Conservation (phyloP, 30 jellyfish, hydroid and myxozoan species). For the Morbakka virulenta region DNA sequence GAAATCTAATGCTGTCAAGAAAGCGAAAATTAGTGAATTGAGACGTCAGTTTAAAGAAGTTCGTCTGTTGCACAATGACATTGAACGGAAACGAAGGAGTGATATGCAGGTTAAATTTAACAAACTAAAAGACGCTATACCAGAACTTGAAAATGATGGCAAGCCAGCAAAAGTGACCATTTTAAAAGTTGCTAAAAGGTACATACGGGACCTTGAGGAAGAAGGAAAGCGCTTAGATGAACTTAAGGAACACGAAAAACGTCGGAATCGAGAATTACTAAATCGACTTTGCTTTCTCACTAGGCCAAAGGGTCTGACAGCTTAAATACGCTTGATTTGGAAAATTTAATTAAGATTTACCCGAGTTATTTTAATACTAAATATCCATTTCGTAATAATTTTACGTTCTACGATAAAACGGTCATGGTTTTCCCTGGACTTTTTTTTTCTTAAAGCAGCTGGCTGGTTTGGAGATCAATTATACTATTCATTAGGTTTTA, state of each 20-base stretch:
- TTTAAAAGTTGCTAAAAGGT: conserved; percentile 57
- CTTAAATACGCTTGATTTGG: too few relatives aligned
- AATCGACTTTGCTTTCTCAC: conserved; percentile 53
- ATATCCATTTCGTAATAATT: too few relatives aligned
- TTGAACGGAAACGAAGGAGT: conserved; percentile 63
- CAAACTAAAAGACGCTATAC: conserved; percentile 61
- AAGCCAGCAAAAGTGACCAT: conserved; percentile 69
- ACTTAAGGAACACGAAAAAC: conserved; percentile 52
- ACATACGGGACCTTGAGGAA: conserved; percentile 50
- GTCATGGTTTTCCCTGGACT: too few relatives aligned
- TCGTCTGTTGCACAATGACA: conserved; percentile 59
- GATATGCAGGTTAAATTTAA: conserved; percentile 71
- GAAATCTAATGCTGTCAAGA: neutral
- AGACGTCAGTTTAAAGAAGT: conserved; percentile 53
- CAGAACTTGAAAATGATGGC: conserved; percentile 60
- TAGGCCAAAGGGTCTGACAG: conserved; percentile 28
- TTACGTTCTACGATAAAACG: too few relatives aligned
- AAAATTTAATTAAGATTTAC: too few relatives aligned
- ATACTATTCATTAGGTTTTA: too few relatives aligned
- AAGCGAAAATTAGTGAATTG: conserved; percentile 10
- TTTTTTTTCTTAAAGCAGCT: too few relatives aligned
- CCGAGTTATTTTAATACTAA: too few relatives aligned
- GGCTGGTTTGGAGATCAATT: too few relatives aligned
- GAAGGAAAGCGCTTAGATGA: conserved; percentile 54
- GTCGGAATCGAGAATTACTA: conserved; percentile 52